These are phyloP conservation scores for Rhyacophila brunnea DNA, from an alignment of 1,140 invertebrate species.

Conservation along the genomic window DNA sequence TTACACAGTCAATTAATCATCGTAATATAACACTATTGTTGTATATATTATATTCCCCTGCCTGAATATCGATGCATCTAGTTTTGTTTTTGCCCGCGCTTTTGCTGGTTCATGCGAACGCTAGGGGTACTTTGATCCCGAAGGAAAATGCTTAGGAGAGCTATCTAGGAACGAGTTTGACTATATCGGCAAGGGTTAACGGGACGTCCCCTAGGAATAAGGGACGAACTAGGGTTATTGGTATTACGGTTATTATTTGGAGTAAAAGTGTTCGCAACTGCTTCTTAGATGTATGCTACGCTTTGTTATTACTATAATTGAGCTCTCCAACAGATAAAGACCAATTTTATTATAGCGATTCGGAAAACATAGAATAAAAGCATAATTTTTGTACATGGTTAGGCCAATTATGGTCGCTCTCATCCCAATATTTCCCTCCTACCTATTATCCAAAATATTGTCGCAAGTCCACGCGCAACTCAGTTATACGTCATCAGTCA, in stretches of 20 bases:
- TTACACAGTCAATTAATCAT: too few species aligned
- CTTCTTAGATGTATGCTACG: slow-evolving; percentile 4
- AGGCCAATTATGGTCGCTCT: background rate
- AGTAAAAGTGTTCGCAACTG: too few species aligned
- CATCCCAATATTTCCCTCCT: too few species aligned
- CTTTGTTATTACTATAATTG: too few species aligned
- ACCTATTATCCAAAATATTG: too few species aligned
- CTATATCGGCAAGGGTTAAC: slow-evolving; percentile 6
- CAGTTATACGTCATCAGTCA: too few species aligned
- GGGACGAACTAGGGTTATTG: slow-evolving; percentile 6
- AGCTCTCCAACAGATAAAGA: too few species aligned
- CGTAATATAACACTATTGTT: too few species aligned
- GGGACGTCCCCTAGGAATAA: slow-evolving; percentile 17
- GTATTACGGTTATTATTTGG: too few species aligned
- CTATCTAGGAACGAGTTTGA: slow-evolving; percentile 7
- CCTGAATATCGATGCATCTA: slow-evolving; percentile 10
- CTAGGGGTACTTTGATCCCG: background rate
- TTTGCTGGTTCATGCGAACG: background rate
- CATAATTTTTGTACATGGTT: background rate
- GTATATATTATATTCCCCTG: background rate
- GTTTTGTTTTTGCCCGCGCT: slow-evolving; percentile 6
- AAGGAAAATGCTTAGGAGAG: slow-evolving; percentile 14
- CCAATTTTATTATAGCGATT: too few species aligned
- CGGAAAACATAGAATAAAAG: too few species aligned
- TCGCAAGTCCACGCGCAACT: too few species aligned